Evolutionary conservation across 2,888 invertebrate genomes (phyloP), one percentile per base, ranked within the genome.

Genomic region (Drosophila mettleri): DNA sequence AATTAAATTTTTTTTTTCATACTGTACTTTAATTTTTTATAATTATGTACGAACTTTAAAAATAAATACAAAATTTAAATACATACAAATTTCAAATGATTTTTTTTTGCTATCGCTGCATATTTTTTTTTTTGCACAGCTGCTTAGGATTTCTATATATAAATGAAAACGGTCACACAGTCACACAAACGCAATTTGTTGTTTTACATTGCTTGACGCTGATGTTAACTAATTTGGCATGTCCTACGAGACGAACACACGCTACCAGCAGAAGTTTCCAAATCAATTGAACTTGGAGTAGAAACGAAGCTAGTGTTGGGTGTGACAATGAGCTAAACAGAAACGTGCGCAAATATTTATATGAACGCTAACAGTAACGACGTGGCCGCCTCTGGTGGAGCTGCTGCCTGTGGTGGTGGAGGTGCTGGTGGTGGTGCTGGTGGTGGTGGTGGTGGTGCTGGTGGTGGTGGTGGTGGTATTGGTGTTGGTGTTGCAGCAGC

Each of bases 301-400:
- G 14, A 27, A 41, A n/a, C 12, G 12, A 27, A 36, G 20, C 22
- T 31, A 9, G 41, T 43, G 16, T 20, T 38, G 52, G 60, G 16
- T 49, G 46, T 22, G 24, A 45, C 36, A 38, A 22, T 43, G 46
- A 54, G 29, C 31, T 12, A 54, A 27, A 33, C 33, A 34, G 43
- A 65, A 60, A 24, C 43, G 46, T 34, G 48, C 52, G 46, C 24
- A 69, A 62, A 43, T 61, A 51, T 48, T 60, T 71, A 60, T 62
- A 81, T 81, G 81, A 81, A 77, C 74, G 74, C 70, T 27, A 80
- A 73, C 55, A 76, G 24, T 38, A 80, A 72, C 69, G 86, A 69
- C 41, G 85, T 64, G 31, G 81, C 61, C 14, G 75, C 66, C 69
- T 59, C 69, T 60, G 71, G 55, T 39, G 65, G 36, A 14, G 76